Base-by-base conservation (phyloP, 1,140 invertebrate genomes). In the Pogonognathellus flavescens region DNA sequence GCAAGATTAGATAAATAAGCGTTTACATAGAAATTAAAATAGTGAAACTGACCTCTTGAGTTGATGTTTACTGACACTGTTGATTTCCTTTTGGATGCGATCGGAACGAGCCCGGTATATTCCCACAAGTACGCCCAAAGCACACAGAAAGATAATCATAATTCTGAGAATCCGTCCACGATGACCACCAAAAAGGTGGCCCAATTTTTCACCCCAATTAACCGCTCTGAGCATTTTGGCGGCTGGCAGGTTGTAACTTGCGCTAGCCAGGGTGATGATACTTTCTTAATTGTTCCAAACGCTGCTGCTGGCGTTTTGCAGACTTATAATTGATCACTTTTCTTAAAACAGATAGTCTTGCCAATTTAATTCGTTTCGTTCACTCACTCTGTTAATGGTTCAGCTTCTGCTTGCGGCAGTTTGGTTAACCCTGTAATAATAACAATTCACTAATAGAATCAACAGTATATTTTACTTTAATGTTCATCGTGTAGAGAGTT, bases 181-280 rank as follows among this genome's bases (percentile, higher is more conserved):
- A 87, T 87, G 86, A 81, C 88, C 88, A 86, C 87, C 86, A 82
- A 88, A 89, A 5, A 88, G 13, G 10, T 89, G 88, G 81, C 88
- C 88, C 88, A 89, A 41, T 89, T 89, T 89, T 70, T 88, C 86
- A 89, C 85, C 83, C 88, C 88, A 89, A 84, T 89, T 89, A 70
- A 89, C 87, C 53, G 86, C 66, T 72, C 85, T 70, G 52, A 88
- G 82, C 85, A 88, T 88, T 86, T 31, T 86, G 53, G 53, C 70
- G 70, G 70, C 70, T n/a, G 70, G 70, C 41, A 76, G n/a, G 41
- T 76, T 76, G 41, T 76, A 76, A 76, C 70, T 76, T 76, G 70
- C 70, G 49, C 70, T 76, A 50, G 70, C 70, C 70, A 76, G 70
- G 70, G 31, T 76, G 41, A 49, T 76, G 31, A 16, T 41, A 41